Conservation (phyloP, 1,140 invertebrate genomes). For the Lepeophtheirus salmonis region DNA sequence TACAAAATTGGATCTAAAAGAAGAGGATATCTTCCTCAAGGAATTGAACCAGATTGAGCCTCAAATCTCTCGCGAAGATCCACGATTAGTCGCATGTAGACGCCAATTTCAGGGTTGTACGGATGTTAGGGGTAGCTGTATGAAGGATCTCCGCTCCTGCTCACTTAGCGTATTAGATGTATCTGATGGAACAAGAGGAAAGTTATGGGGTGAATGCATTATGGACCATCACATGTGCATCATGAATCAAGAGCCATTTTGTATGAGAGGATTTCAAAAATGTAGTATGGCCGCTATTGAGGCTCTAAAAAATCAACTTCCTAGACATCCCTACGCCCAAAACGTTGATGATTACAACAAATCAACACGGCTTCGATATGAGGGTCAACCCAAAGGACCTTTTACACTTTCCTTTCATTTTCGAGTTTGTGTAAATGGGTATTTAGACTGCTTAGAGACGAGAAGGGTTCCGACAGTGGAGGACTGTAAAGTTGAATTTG, state of each 20-base stretch:
- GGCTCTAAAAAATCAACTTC: neutral
- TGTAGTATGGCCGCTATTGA: neutral
- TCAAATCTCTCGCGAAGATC: neutral
- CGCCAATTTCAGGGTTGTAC: neutral
- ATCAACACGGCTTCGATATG: neutral
- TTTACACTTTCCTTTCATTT: neutral
- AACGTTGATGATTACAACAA: neutral
- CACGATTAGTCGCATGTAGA: neutral
- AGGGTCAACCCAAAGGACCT: neutral
- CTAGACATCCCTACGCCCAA: neutral
- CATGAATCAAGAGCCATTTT: conserved; percentile 3
- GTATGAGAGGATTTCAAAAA: conserved; percentile 6
- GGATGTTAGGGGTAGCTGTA: neutral
- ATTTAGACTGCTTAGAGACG: neutral
- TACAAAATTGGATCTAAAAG: no score
- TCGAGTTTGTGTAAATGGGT: neutral
- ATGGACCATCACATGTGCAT: conserved; percentile 3
- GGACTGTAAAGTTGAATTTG: neutral
- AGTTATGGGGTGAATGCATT: conserved; percentile 8
- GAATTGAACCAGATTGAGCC: neutral
- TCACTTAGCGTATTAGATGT: neutral
- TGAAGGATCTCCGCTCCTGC: neutral
- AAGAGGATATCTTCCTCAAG: neutral
- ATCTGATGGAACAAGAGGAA: neutral
- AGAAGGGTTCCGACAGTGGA: neutral